Percentiles rank a stretch among this genome's conserved stretches.
Evolutionary conservation across 1,140 invertebrate species (phyloP).

Genomic region (Bradynema listronoti): DNA sequence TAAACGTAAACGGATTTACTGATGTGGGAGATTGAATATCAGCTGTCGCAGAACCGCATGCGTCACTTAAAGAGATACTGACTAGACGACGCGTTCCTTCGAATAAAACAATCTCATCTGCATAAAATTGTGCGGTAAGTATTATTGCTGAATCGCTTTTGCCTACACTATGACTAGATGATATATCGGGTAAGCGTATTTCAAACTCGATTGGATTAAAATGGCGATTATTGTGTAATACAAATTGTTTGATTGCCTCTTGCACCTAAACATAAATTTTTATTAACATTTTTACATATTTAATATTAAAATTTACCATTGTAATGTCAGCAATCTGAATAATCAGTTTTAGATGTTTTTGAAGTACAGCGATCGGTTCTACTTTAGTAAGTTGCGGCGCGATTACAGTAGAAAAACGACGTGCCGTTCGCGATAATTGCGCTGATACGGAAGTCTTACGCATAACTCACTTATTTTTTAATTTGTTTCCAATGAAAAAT

Average conservation of each 20-base stretch:
- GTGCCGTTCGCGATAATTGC: conserved; percentile 39
- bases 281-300: too few species aligned
- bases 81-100: conserved; percentile 46
- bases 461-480: conserved; percentile 23
- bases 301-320: too few species aligned
- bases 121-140: conserved; percentile 42
- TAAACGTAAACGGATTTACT: too few species aligned
- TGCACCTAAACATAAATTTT: conserved; percentile 40
- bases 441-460: conserved; percentile 46
- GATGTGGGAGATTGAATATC: too few species aligned
- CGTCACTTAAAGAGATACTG: conserved; percentile 38
- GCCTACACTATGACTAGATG: too few species aligned
- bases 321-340: conserved; percentile 38
- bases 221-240: conserved; percentile 38
- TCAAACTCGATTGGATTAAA: conserved; percentile 55
- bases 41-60: too few species aligned
- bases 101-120: conserved; percentile 48
- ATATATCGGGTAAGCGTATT: conserved; percentile 22
- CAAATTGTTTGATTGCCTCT: conserved; percentile 43
- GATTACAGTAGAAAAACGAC: conserved; percentile 46
- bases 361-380: conserved; percentile 34
- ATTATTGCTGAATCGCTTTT: conserved; percentile 19
- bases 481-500: too few species aligned
- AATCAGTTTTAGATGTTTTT: conserved; percentile 24
- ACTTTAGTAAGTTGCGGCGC: conserved; percentile 50